Evolutionary conservation across 30 jellyfish, hydroid and myxozoan genomes (phyloP).

Genomic region (Aurelia coerulea): DNA sequence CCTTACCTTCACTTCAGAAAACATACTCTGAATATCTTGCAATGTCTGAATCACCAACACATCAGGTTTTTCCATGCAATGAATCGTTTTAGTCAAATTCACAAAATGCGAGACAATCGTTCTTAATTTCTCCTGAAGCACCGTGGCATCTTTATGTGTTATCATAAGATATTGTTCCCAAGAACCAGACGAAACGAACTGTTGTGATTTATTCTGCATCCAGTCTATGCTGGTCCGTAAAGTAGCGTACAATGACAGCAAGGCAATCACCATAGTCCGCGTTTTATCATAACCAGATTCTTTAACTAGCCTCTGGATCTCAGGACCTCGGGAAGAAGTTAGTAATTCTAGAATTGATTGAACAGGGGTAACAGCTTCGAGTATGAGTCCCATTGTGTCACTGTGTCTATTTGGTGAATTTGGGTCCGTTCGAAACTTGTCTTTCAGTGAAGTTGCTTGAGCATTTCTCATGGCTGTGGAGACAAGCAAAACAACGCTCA

Average conservation of each 20-base stretch:
- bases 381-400: slow-evolving; percentile 41
- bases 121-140: slow-evolving; percentile 47
- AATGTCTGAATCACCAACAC: slow-evolving; percentile 1
- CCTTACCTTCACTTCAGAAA: slow-evolving; percentile 52
- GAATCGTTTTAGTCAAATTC: slow-evolving; percentile 9
- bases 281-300: slow-evolving; percentile 1
- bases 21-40: slow-evolving; percentile 8
- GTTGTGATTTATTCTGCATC: slow-evolving; percentile 68
- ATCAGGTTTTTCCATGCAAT: slow-evolving; percentile 29
- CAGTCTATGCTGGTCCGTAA: slow-evolving; percentile 54
- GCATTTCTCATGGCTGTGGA: slow-evolving; percentile 32
- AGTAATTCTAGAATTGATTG: slow-evolving; percentile 10
- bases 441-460: slow-evolving; percentile 44
- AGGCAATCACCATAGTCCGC: slow-evolving; percentile 9
- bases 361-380: slow-evolving; percentile 25
- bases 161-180: slow-evolving; percentile 70
- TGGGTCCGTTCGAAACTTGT: slow-evolving; percentile 53
- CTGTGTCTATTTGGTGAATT: slow-evolving; percentile 25
- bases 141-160: slow-evolving; percentile 40
- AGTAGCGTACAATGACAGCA: slow-evolving; percentile 4
- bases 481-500: no score
- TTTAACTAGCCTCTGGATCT: not conserved
- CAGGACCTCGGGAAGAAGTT: slow-evolving; percentile 19
- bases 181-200: slow-evolving; percentile 70
- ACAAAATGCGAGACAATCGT: slow-evolving; percentile 34